These are phyloP conservation scores for Drosophila chauvacae DNA, from an alignment of 1,140 invertebrate genomes.

Conservation along the genomic window DNA sequence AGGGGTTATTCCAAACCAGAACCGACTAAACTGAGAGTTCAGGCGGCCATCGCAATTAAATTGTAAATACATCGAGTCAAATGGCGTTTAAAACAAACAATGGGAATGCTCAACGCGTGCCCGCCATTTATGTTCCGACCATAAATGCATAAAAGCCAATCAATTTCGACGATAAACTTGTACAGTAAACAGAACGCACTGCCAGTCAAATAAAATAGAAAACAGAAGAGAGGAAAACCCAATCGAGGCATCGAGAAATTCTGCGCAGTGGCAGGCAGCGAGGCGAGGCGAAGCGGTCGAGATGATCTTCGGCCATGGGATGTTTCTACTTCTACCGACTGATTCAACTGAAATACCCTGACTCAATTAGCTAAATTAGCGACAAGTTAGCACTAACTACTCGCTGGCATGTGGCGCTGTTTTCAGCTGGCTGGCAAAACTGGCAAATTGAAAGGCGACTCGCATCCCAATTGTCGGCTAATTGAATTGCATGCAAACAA, in stretches of 20 bases:
- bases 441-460: constrained; percentile 71
- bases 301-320: constrained; percentile 66
- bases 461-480: constrained; percentile 62
- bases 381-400: constrained; percentile 65
- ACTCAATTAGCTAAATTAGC: constrained; percentile 77
- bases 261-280: constrained; percentile 16
- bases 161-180: constrained; percentile 49
- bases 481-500: constrained; percentile 75
- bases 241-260: constrained; percentile 36
- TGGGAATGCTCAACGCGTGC: constrained; percentile 22
- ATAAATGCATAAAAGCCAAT: constrained; percentile 54
- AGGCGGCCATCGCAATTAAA: constrained; percentile 33
- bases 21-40: constrained; percentile 18
- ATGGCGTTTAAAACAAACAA: constrained; percentile 30
- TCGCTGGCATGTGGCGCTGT: constrained; percentile 37
- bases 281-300: constrained; percentile 21
- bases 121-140: constrained; percentile 36
- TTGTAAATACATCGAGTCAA: constrained; percentile 32
- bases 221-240: constrained; percentile 49
- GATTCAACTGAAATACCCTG: constrained; percentile 40
- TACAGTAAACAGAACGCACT: constrained; percentile 21
- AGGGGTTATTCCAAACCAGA: constrained; percentile 19
- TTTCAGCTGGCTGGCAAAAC: constrained; percentile 26
- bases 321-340: constrained; percentile 2
- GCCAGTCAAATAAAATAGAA: constrained; percentile 38